These are phyloP conservation scores for Drymodes brunneopygia DNA, from an alignment of 2,113 vertebrate genomes.

Conservation along the genomic window DNA sequence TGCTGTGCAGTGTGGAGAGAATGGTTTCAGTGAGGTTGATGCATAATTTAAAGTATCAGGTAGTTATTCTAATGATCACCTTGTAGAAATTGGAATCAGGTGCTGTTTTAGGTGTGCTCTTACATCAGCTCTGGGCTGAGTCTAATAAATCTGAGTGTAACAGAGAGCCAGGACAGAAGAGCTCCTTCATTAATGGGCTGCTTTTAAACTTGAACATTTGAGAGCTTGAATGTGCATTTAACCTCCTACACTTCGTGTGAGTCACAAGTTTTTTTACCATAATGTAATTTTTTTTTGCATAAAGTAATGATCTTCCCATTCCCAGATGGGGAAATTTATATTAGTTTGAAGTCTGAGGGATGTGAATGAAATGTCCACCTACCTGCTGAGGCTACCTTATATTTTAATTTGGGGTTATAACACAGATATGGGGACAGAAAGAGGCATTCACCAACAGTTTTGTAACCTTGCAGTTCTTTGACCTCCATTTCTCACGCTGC, in stretches of 20 bases:
- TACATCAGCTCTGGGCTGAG: not conserved
- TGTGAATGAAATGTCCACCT: not conserved
- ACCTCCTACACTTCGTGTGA: not conserved
- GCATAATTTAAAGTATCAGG: not conserved
- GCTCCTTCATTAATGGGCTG: not conserved
- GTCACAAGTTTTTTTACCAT: not conserved
- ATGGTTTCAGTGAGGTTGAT: not conserved
- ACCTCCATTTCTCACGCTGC: not conserved
- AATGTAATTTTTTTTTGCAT: not conserved
- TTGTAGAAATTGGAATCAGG: not conserved
- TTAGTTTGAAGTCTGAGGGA: not conserved
- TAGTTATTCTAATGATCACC: not conserved
- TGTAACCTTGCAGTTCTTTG: not conserved
- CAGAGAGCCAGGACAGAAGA: not conserved
- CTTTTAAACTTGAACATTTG: not conserved
- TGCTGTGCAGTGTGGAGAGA: not conserved
- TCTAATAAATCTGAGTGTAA: not conserved
- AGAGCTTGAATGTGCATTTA: not conserved
- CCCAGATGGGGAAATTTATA: not conserved
- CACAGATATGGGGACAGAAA: not conserved
- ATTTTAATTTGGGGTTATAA: not conserved
- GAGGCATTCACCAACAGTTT: not conserved
- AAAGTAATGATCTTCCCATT: conserved; percentile 4
- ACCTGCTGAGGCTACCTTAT: not conserved
- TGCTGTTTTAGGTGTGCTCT: not conserved